Percentiles rank a stretch among this genome's conserved stretches.
Evolutionary conservation across 2,888 invertebrate species (phyloP).

Genomic region (Holacanthella duospinosa): DNA sequence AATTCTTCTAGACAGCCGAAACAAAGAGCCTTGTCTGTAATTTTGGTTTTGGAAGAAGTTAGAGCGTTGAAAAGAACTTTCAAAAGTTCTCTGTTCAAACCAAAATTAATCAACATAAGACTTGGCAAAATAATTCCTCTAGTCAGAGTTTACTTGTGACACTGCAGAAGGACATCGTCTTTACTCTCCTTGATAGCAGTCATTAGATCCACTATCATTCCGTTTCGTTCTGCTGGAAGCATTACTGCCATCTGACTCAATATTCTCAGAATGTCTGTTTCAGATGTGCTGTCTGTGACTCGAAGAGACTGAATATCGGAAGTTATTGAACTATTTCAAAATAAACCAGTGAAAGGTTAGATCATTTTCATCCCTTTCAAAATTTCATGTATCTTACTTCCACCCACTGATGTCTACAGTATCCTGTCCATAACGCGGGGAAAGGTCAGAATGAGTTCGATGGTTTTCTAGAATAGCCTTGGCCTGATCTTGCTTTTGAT

Average conservation of each 20-base stretch:
- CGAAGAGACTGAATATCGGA: slow-evolving; percentile 32
- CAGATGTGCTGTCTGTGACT: slow-evolving; percentile 21
- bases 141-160: slow-evolving; percentile 30
- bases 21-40: slow-evolving; percentile 32
- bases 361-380: no score
- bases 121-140: neutral
- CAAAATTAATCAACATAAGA: neutral
- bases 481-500: slow-evolving; percentile 36
- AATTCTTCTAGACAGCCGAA: slow-evolving; percentile 35
- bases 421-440: neutral
- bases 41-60: slow-evolving; percentile 22
- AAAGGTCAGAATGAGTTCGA: slow-evolving; percentile 19
- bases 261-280: slow-evolving; percentile 21
- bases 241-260: slow-evolving; percentile 28
- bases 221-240: slow-evolving; percentile 18
- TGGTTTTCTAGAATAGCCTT: slow-evolving; percentile 32
- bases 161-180: slow-evolving; percentile 32
- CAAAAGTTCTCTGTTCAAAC: slow-evolving; percentile 29
- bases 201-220: slow-evolving; percentile 22
- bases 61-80: slow-evolving; percentile 36
- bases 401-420: slow-evolving; percentile 19
- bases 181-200: slow-evolving; percentile 28
- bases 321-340: slow-evolving; percentile 28
- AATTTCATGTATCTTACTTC: slow-evolving; percentile 26
- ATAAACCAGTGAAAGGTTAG: neutral